Conservation (phyloP, 1,140 invertebrate species). For the Anoplophora glabripennis region DNA sequence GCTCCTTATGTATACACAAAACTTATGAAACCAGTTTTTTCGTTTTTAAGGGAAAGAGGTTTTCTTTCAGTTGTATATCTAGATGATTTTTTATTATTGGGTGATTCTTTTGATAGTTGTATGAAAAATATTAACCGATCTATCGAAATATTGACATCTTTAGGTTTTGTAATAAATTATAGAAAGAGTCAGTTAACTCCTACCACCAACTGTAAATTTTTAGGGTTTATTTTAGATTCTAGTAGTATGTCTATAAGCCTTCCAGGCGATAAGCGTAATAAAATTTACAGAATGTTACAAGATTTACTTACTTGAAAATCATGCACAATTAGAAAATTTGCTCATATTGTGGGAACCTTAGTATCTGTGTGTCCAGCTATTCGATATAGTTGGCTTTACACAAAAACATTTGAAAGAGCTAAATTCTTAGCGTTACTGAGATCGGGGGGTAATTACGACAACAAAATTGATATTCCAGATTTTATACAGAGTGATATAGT, state of each 20-base stretch:
- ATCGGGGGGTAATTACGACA: conserved; percentile 7
- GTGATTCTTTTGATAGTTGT: conserved; percentile 9
- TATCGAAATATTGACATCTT: conserved; percentile 6
- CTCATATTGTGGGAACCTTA: conserved; percentile 17
- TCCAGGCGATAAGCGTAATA: conserved; percentile 6
- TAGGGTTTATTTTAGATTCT: conserved; percentile 23
- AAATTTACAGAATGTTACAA: conserved; percentile 3
- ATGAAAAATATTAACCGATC: background rate
- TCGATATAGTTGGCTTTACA: conserved; percentile 27
- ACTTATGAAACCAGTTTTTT: conserved; percentile 15
- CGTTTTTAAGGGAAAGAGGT: conserved; percentile 5
- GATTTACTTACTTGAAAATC: background rate
- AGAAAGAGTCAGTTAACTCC: conserved; percentile 17
- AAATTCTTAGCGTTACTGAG: conserved; percentile 18
- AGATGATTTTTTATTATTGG: conserved; percentile 21
- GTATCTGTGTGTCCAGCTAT: conserved; percentile 20
- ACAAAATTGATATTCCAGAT: conserved; percentile 1
- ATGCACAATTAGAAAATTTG: conserved; percentile 21
- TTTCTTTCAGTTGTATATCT: conserved; percentile 10
- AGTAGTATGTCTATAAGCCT: conserved; percentile 7
- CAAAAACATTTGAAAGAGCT: conserved; percentile 29
- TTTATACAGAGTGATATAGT: conserved; percentile 8
- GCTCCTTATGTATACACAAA: conserved; percentile 16
- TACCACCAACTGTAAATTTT: conserved; percentile 10
- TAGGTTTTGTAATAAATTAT: conserved; percentile 24